Evolutionary conservation across 2,797 vertebrate species (phyloP).

Genomic region (Arvicola amphibius): DNA sequence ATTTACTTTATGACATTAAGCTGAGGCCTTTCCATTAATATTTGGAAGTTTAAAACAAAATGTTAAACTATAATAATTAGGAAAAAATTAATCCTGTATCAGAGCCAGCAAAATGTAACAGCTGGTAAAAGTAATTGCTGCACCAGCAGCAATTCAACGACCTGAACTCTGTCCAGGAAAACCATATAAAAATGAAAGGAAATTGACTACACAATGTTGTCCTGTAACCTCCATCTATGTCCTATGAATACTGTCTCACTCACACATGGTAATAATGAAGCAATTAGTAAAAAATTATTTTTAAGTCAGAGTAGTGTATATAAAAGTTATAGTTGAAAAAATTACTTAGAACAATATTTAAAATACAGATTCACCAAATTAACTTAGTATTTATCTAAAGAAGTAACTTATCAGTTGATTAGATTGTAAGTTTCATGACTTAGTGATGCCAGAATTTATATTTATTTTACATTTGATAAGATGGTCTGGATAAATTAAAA

Average conservation of each 20-base stretch:
- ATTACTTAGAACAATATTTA: not conserved
- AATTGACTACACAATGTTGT: not conserved
- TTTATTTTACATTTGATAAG: not conserved
- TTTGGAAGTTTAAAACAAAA: slow-evolving; percentile 36
- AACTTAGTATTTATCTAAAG: not conserved
- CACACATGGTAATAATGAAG: not conserved
- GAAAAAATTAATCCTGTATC: slow-evolving; percentile 41
- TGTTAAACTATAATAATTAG: not conserved
- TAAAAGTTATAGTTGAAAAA: not conserved
- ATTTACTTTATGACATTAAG: slow-evolving; percentile 36
- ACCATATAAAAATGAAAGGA: not conserved
- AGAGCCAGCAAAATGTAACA: not conserved
- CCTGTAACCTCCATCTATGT: not conserved
- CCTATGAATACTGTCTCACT: not conserved
- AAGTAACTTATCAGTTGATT: not conserved
- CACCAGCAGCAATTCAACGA: not conserved
- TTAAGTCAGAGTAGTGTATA: not conserved
- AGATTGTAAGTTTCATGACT: not conserved
- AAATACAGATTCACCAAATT: not conserved
- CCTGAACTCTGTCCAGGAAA: not conserved
- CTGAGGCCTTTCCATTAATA: not conserved
- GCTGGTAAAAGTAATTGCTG: not conserved
- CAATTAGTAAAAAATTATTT: not conserved
- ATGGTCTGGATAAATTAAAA: not conserved
- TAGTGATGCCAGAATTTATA: not conserved